A percentile compares a stretch with the other conserved stretches of the same genome.
These are phyloP conservation scores for Philereme transversata DNA, from an alignment of 2,888 invertebrate species.

Conservation along the genomic window DNA sequence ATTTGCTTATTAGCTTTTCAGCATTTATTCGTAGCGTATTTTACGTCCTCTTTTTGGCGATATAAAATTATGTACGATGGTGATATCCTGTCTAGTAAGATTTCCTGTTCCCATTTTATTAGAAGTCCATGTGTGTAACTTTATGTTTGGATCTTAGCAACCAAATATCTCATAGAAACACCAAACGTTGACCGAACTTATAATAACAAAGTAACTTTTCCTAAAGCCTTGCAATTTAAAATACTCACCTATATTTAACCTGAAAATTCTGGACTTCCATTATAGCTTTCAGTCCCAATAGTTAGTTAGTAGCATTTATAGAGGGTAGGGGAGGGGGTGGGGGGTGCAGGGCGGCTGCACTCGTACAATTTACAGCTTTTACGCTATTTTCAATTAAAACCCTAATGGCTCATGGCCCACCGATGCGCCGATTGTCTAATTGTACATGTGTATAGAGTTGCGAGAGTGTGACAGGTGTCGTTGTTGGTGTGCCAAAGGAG, in stretches of 20 bases:
- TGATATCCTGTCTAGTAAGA: too few relatives aligned
- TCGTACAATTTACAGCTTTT: conserved; percentile 85
- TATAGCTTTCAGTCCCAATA: conserved; percentile 28
- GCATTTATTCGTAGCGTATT: too few relatives aligned
- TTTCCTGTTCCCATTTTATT: too few relatives aligned
- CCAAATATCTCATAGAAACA: too few relatives aligned
- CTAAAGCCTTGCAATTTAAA: neutral
- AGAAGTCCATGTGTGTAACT: too few relatives aligned
- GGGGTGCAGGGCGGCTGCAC: conserved; percentile 54
- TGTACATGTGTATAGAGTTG: conserved; percentile 56
- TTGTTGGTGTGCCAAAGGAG: conserved; percentile 43
- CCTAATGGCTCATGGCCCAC: conserved; percentile 85
- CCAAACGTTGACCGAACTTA: too few relatives aligned
- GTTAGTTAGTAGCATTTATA: conserved; percentile 28
- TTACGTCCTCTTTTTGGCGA: too few relatives aligned
- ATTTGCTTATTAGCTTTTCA: too few relatives aligned
- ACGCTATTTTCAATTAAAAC: conserved; percentile 88
- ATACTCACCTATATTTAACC: conserved; percentile 5
- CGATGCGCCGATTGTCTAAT: conserved; percentile 82
- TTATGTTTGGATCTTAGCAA: too few relatives aligned
- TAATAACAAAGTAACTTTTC: too few relatives aligned
- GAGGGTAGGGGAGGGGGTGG: conserved; percentile 12
- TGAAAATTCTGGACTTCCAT: conserved; percentile 17
- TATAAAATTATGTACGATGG: too few relatives aligned
- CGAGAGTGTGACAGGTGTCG: conserved; percentile 37